Evolutionary conservation across 2,797 vertebrate species (phyloP), one percentile per base, ranked within the genome.

Genomic region (Propithecus deckenii): DNA sequence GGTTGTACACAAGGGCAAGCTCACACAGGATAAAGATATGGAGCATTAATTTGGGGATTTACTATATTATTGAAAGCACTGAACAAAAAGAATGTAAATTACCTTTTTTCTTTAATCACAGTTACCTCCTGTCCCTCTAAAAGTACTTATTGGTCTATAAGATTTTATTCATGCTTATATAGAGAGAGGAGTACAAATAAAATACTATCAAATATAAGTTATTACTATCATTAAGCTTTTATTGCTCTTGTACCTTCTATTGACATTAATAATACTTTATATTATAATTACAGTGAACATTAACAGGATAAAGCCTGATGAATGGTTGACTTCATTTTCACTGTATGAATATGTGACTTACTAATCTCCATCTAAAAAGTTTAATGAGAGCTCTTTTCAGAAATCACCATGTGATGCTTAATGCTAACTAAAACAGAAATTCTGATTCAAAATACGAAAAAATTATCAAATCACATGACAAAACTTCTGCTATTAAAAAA

Each of bases 321-420:
- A 23, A 86, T 85, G n/a, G 75, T n/a, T 96, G 74, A 92, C 79
- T 91, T 91, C 89, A 90, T 83, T 94, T 97, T 97, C 14, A 87
- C 83, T 91, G 4, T 90, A 25, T 92, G 23, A 95, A 92, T 65
- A 88, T 88, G 59, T 85, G 72, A 79, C 72, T 57, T 95, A 91
- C 81, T 92, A 97, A 97, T 92, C 30, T 89, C 52, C 67, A 88
- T 80, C 46, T 94, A 81, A 90, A 95, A 95, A 69, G n/a, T 85
- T 72, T 87, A 94, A 86, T 71, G 57, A 57, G 12, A 5, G 9
- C 4, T 94, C 32, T 75, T 94, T 94, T 89, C 48, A 92, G 59
- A 93, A 93, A 46, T 85, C n/a, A 76, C 1, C n/a, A 78, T 22
- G 14, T 32, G 48, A 88, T 50, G 43, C 4, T 85, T 95, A 85